Base-by-base conservation (phyloP, 2,113 vertebrate genomes). In the Rhinichthys klamathensis region DNA sequence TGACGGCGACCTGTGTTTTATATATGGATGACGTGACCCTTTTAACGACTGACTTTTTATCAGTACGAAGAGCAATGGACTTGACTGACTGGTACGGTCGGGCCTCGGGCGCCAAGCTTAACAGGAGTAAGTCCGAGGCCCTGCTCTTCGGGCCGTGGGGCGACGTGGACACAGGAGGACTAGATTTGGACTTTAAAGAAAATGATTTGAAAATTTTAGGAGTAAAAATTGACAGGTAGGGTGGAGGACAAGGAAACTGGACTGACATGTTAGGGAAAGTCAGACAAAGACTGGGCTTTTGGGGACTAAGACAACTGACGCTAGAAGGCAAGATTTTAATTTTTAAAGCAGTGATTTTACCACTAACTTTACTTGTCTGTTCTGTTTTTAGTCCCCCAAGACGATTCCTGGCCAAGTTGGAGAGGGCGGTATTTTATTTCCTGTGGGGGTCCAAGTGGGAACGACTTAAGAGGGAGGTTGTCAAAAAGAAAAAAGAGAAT, bases 241-340 rank as follows among this genome's bases (percentile, higher is more conserved):
- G 85, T 0, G 73, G 32, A 0, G 85, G 85, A 25, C 23, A 0
- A 0, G 73, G 8, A 0, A 87, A 83, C 21, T 87, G 80, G 69
- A 35, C 54, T 12, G 86, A 84, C 44, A 0, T 84, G 4, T 1
- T 85, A 80, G 86, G 80, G 75, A 87, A 80, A 83, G 74, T 69
- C 0, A 80, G 63, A 2, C 38, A 84, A 12, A 4, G 38, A 46
- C 30, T 90, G 51, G 80, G 83, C 0, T 90, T 81, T 9, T 90
- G 89, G 89, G 51, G 82, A 86, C 74, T 77, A 0, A 61, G 86
- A 38, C 38, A 38, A 38, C 38, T 38, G 56, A 88, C 79, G 0
- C 1, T 83, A 0, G 83, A 87, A 3, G 89, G 85, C 0, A 88
- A 90, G 1, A 27, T 88, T 85, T 87, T 85, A 83, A 87, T 88